Conservation (phyloP, 30 jellyfish, hydroid and myxozoan species). For the Hydractinia echinata region DNA sequence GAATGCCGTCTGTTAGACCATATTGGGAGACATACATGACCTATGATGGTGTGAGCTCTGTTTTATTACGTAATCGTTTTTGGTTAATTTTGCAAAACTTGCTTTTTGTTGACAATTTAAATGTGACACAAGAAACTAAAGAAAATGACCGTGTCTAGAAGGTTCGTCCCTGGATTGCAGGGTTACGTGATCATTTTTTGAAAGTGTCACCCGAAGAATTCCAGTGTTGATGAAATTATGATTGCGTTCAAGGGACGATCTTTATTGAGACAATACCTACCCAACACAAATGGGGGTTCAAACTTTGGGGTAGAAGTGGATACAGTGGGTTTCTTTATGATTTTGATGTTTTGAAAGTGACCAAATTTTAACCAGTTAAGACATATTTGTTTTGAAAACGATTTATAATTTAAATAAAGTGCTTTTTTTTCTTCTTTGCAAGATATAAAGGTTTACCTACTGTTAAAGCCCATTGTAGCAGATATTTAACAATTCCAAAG, state of each 20-base stretch:
- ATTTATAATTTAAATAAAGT: too few species aligned
- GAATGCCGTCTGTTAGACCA: slow-evolving; percentile 31
- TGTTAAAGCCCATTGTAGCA: too few species aligned
- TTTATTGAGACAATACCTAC: slow-evolving; percentile 17
- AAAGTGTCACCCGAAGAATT: slow-evolving; percentile 1
- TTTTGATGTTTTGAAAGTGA: slow-evolving; percentile 12
- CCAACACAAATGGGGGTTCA: slow-evolving; percentile 27
- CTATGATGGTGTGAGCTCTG: slow-evolving; percentile 39
- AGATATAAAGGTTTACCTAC: too few species aligned
- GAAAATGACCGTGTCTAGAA: too few species aligned
- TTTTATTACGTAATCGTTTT: slow-evolving; percentile 23
- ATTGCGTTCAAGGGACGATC: slow-evolving; percentile 31
- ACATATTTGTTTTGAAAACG: too few species aligned
- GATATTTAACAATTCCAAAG: too few species aligned
- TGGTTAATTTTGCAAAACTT: slow-evolving; percentile 9
- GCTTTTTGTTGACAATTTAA: slow-evolving; percentile 38
- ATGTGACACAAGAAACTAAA: slow-evolving; percentile 10
- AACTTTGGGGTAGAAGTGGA: slow-evolving; percentile 31
- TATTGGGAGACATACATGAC: slow-evolving; percentile 41
- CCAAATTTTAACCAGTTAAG: too few species aligned
- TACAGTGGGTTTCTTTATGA: slow-evolving; percentile 28
- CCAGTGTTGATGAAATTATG: slow-evolving; percentile 25
- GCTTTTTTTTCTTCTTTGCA: too few species aligned
- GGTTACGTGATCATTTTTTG: slow-evolving; percentile 1
- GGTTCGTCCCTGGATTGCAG: slow-evolving; percentile 19